Evolutionary conservation across 2,888 invertebrate genomes (phyloP).

Genomic region (Ennomos erosarius): DNA sequence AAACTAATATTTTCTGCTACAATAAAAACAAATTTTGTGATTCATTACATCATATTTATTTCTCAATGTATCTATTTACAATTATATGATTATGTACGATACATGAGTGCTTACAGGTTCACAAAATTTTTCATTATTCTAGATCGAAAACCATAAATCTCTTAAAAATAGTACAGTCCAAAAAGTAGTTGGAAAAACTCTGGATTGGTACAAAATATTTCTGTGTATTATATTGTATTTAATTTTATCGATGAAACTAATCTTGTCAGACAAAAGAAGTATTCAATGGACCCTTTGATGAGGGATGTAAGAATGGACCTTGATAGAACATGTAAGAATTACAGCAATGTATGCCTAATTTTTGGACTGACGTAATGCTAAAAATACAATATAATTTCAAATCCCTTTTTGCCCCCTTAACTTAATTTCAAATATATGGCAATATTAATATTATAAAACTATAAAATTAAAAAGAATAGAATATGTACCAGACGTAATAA

Average conservation of each 20-base stretch:
- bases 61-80: slow-evolving; percentile 46
- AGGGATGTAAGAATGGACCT: too few relatives aligned
- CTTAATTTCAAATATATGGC: slow-evolving; percentile 21
- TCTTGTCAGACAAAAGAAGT: too few relatives aligned
- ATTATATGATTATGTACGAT: slow-evolving; percentile 41
- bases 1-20: background rate
- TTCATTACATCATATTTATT: slow-evolving; percentile 51
- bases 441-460: slow-evolving; percentile 17
- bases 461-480: background rate
- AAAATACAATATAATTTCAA: slow-evolving; percentile 4
- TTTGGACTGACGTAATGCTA: slow-evolving; percentile 15
- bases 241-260: too few relatives aligned
- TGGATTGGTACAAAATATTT: background rate
- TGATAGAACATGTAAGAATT: too few relatives aligned
- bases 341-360: too few relatives aligned
- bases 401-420: slow-evolving; percentile 1
- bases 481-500: background rate
- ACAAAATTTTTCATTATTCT: slow-evolving; percentile 35
- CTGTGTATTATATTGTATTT: background rate
- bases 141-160: slow-evolving; percentile 32
- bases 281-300: too few relatives aligned
- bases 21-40: slow-evolving; percentile 27
- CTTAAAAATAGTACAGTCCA: slow-evolving; percentile 42
- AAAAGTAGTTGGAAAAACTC: slow-evolving; percentile 2
- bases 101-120: slow-evolving; percentile 51